Conservation (phyloP, 2,888 invertebrate genomes). For the Pogonocherus hispidulus region DNA sequence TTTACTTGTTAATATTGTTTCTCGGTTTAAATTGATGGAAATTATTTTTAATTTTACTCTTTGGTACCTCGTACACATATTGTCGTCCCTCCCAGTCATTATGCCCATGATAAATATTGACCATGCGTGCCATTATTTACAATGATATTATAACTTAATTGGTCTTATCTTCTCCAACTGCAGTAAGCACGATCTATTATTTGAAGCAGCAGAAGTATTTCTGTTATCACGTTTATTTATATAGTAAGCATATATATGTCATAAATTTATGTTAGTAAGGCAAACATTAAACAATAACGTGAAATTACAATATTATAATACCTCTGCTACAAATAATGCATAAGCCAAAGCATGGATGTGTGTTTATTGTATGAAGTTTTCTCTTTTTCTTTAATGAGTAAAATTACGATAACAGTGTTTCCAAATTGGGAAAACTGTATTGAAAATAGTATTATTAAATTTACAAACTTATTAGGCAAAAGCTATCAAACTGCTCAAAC, state of each 20-base stretch:
- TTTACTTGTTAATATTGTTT: no score
- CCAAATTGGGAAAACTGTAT: no score
- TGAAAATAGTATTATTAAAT: no score
- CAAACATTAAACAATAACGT: neutral
- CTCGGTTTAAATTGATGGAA: no score
- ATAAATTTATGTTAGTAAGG: constrained; percentile 11
- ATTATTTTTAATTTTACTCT: no score
- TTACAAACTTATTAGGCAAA: no score
- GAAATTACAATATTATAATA: no score
- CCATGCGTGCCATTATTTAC: constrained; percentile 1
- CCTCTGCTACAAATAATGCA: constrained; percentile 1
- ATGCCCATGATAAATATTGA: neutral
- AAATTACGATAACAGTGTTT: no score
- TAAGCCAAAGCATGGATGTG: constrained; percentile 1
- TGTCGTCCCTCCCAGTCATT: no score
- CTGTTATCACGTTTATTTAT: constrained; percentile 1
- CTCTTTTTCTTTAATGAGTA: neutral
- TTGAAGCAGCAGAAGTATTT: constrained; percentile 14
- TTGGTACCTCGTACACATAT: no score
- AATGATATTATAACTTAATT: neutral
- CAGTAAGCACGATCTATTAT: neutral
- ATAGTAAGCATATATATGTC: neutral
- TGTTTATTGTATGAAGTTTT: neutral
- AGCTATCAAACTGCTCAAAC: no score
- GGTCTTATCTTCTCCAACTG: neutral